Conservation (phyloP, 2,113 vertebrate species). For the Corythaixoides concolor region DNA sequence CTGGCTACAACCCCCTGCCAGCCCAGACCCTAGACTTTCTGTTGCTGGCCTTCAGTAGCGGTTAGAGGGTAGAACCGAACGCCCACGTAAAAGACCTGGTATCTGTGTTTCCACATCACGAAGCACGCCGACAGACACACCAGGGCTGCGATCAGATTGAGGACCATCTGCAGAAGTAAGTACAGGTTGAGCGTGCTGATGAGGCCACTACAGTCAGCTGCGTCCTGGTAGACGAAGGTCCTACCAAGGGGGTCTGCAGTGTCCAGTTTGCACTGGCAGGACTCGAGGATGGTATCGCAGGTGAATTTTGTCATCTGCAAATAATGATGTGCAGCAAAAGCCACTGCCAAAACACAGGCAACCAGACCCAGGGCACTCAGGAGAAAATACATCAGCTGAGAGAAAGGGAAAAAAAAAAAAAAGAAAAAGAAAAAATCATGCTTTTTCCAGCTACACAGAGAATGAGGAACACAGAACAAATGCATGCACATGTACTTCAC, state of each 20-base stretch:
- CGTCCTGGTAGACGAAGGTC: constrained; percentile 81
- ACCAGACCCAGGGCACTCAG: constrained; percentile 84
- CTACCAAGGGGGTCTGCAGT: constrained; percentile 83
- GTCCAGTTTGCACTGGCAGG: constrained; percentile 86
- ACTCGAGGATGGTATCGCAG: constrained; percentile 61
- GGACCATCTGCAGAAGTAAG: constrained; percentile 86
- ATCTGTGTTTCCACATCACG: constrained; percentile 95
- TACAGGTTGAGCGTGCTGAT: constrained; percentile 81
- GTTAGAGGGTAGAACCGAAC: constrained; percentile 71
- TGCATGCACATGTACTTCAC: neutral
- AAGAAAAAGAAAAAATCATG: rapidly evolving
- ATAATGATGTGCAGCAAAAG: constrained; percentile 87
- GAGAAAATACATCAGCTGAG: constrained; percentile 90
- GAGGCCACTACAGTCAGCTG: constrained; percentile 80
- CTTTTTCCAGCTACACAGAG: neutral
- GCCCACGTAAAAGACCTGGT: constrained; percentile 93
- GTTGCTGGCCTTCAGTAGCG: constrained; percentile 65
- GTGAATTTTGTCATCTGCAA: constrained; percentile 77
- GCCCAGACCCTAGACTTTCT: constrained; percentile 76
- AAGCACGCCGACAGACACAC: constrained; percentile 86
- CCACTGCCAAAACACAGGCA: constrained; percentile 84
- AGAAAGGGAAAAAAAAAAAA: neutral
- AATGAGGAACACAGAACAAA: neutral
- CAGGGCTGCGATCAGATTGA: constrained; percentile 84
- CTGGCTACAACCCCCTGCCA: neutral